These are phyloP conservation scores for Furcula furcula DNA, from an alignment of 2,888 invertebrate species.

Conservation along the genomic window DNA sequence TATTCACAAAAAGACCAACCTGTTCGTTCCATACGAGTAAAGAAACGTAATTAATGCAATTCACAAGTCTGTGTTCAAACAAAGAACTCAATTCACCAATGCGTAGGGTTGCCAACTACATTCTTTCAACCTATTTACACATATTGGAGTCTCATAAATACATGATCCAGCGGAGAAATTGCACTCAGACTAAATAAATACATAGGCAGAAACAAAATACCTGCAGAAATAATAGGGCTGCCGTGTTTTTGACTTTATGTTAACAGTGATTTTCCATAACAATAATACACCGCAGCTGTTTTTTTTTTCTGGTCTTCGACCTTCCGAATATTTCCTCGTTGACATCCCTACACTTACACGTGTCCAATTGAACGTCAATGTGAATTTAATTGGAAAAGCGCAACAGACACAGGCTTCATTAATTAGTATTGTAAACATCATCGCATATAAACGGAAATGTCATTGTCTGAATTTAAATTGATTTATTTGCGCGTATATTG, in stretches of 20 bases:
- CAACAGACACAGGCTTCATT: conserved; percentile 12
- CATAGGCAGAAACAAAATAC: too few relatives aligned
- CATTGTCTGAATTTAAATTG: conserved; percentile 13
- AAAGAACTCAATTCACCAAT: conserved; percentile 19
- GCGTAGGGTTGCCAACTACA: conserved; percentile 1
- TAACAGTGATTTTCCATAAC: too few relatives aligned
- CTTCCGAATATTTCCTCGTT: too few relatives aligned
- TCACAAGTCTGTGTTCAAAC: conserved; percentile 14
- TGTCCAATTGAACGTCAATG: conserved; percentile 24
- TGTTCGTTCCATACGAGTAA: conserved; percentile 1
- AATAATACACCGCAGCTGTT: too few relatives aligned
- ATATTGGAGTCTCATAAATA: too few relatives aligned
- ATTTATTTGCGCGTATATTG: conserved; percentile 1
- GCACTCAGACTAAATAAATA: too few relatives aligned
- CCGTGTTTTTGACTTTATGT: too few relatives aligned
- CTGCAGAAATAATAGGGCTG: too few relatives aligned
- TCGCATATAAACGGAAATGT: conserved; percentile 25
- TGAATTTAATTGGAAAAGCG: conserved; percentile 28
- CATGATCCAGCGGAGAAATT: too few relatives aligned
- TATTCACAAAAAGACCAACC: not conserved
- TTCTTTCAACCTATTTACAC: too few relatives aligned
- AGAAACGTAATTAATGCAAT: conserved; percentile 4
- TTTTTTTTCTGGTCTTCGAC: too few relatives aligned
- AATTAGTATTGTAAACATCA: conserved; percentile 30
- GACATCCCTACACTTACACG: conserved; percentile 15